Evolutionary conservation across 2,888 invertebrate species (phyloP).

Genomic region (Drosophila rubida): DNA sequence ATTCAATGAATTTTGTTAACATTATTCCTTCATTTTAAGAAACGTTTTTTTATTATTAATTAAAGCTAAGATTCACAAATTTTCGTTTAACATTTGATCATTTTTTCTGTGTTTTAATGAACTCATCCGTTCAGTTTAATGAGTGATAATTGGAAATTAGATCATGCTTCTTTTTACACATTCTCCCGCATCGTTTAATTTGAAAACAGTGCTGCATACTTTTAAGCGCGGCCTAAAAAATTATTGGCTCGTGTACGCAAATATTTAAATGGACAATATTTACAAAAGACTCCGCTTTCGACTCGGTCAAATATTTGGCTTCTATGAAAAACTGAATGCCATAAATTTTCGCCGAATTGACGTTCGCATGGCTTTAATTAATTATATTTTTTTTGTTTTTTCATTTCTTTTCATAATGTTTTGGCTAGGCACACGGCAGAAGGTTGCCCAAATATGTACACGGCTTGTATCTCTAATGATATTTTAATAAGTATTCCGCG

Average conservation of each 20-base stretch:
- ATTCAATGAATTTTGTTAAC: not conserved
- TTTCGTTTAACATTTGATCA: not conserved
- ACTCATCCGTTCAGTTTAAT: not conserved
- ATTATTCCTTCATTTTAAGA: not conserved
- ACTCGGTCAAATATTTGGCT: conserved; percentile 50
- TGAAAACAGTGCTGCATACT: conserved; percentile 40
- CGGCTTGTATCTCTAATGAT: conserved; percentile 29
- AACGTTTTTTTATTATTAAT: not conserved
- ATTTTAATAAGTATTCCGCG: conserved; percentile 57
- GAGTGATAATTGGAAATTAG: not conserved
- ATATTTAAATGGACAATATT: conserved; percentile 58
- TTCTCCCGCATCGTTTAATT: not conserved
- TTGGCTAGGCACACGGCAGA: conserved; percentile 11
- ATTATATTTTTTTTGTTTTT: conserved; percentile 30
- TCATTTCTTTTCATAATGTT: conserved; percentile 10
- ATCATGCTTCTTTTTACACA: not conserved
- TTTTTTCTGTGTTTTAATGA: not conserved
- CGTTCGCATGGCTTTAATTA: conserved; percentile 66
- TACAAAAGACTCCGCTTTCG: conserved; percentile 29
- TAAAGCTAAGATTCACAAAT: not conserved
- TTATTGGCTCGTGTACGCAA: conserved; percentile 30
- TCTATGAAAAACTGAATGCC: conserved; percentile 53
- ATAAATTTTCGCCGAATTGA: conserved; percentile 67
- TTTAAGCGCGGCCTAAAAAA: conserved; percentile 35
- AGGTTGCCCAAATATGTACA: conserved; percentile 51